phyloP scores from a whole-genome alignment of 2,113 vertebrate species.

The Gymnobelideus leadbeateri region DNA sequence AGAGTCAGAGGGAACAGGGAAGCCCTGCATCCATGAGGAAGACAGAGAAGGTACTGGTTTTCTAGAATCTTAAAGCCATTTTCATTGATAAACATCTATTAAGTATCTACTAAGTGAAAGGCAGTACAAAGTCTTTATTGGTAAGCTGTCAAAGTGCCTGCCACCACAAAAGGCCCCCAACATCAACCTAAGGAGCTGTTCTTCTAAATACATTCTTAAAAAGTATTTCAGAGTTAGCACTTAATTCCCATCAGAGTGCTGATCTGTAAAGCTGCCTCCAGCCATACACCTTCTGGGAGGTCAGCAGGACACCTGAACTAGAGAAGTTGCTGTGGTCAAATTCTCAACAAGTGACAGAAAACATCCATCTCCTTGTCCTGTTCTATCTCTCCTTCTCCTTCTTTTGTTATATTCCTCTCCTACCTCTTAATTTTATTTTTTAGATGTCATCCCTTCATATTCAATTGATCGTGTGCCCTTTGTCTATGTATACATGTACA shows the following conservation, averaged over 20 bases:
- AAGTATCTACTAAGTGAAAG: not conserved
- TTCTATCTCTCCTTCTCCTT: too few relatives aligned
- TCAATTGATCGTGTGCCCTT: too few relatives aligned
- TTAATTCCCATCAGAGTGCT: not conserved
- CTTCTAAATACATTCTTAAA: slow-evolving; percentile 22
- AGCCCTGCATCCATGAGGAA: slow-evolving; percentile 75
- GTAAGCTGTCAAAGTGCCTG: slow-evolving; percentile 43
- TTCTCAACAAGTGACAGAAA: slow-evolving; percentile 23
- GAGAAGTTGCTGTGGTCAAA: slow-evolving; percentile 18
- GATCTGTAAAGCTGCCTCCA: not conserved
- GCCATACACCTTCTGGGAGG: not conserved
- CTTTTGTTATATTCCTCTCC: too few relatives aligned
- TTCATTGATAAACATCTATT: not conserved
- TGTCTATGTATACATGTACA: too few relatives aligned
- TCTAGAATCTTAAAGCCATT: slow-evolving; percentile 7
- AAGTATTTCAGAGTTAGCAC: slow-evolving; percentile 10
- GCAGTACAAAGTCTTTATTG: not conserved
- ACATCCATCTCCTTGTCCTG: not conserved
- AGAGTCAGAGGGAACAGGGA: slow-evolving; percentile 77
- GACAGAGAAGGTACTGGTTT: slow-evolving; percentile 82
- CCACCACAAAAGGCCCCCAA: not conserved
- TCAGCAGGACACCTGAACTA: not conserved
- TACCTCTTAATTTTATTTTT: too few relatives aligned
- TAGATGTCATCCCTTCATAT: too few relatives aligned
- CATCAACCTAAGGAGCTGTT: slow-evolving; percentile 23